Conservation (phyloP, 2,113 vertebrate species). For the Dasyornis broadbenti region DNA sequence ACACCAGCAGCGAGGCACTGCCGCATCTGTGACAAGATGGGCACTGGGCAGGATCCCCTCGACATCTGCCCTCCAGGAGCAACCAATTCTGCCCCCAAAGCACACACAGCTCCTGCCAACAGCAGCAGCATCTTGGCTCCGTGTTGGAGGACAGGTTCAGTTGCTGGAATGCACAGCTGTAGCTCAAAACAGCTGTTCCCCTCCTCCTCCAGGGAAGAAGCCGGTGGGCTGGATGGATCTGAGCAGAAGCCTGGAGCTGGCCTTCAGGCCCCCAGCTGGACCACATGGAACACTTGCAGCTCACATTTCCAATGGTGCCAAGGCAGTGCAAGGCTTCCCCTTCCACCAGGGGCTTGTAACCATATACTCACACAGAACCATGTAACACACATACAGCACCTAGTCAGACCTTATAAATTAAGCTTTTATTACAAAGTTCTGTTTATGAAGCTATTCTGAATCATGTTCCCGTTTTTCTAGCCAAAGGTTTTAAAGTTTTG, state of each 20-base stretch:
- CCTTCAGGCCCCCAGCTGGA: neutral
- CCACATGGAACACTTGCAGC: neutral
- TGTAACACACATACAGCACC: neutral
- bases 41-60: neutral
- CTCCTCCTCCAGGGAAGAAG: neutral
- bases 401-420: neutral
- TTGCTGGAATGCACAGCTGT: neutral
- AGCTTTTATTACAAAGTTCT: neutral
- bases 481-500: neutral
- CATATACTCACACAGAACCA: neutral
- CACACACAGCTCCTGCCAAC: neutral
- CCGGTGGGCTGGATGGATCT: accelerated
- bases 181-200: neutral
- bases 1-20: neutral
- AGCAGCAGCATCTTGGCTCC: neutral
- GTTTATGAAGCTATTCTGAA: neutral
- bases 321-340: neutral
- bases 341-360: neutral
- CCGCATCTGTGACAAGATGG: accelerated
- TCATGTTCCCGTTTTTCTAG: neutral
- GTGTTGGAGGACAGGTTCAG: neutral
- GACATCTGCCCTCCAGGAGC: neutral
- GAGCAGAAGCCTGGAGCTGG: neutral
- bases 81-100: neutral
- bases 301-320: neutral